phyloP scores from a whole-genome alignment of 2,113 vertebrate species.

The Oxyruncus cristatus region DNA sequence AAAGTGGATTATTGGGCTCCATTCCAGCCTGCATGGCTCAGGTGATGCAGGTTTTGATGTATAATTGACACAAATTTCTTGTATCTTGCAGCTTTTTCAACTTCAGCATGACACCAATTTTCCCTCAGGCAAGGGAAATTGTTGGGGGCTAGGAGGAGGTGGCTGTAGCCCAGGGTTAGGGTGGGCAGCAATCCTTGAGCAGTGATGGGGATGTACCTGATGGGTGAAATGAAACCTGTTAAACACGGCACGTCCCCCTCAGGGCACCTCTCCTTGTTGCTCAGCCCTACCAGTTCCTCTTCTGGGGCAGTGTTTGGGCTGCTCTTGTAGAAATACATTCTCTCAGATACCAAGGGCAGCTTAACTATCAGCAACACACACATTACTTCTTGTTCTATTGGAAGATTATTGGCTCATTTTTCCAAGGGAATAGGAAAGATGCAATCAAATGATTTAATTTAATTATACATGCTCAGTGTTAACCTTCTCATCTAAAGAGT shows the following conservation, averaged over 20 bases:
- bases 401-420: background rate
- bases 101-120: background rate
- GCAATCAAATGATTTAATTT: background rate
- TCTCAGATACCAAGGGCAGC: background rate
- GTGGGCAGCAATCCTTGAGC: background rate
- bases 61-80: background rate
- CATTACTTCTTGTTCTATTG: background rate
- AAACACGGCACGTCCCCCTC: background rate
- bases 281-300: background rate
- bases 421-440: background rate
- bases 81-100: background rate
- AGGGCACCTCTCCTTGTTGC: background rate
- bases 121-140: background rate
- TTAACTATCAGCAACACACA: background rate
- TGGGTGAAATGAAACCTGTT: background rate
- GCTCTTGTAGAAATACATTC: background rate
- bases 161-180: background rate
- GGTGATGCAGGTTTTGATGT: background rate
- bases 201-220: background rate
- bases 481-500: background rate
- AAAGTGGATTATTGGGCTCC: background rate
- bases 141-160: fast-evolving
- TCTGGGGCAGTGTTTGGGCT: background rate
- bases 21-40: background rate
- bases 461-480: background rate